Base-by-base conservation (phyloP, 2,888 invertebrate genomes). In the Amiota communis region DNA sequence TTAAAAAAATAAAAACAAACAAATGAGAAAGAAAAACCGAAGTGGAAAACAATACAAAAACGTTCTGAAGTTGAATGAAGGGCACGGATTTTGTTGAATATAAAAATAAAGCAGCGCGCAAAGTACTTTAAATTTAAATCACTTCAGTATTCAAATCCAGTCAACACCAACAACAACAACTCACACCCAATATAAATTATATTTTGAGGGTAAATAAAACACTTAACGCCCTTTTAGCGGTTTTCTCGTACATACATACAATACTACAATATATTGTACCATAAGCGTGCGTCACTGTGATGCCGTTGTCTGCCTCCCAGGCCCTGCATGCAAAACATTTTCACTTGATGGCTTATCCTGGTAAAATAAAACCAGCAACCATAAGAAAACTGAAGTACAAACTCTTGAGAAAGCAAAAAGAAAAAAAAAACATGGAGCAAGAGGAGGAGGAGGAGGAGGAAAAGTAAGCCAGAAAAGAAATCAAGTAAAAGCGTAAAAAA, bases 161-260 rank as follows among this genome's bases (percentile, higher is more conserved):
- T 17, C 20, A 36, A 47, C 47, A 47, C 13, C 65, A 65, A 47
- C 47, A 47, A 47, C 65, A 65, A 65, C 65, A 65, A 65, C 59
- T 72, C 76, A 70, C 73, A 75, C 70, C 76, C 81, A 77, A 80
- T 81, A 83, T 83, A 83, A 83, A 83, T 83, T 83, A 84, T 84
- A 84, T 83, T 83, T 83, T 77, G 82, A 83, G 83, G 83, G 83
- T 84, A 83, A 83, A 83, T 83, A 83, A 83, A 83, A 84, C 83
- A 83, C 83, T 83, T 83, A 83, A 84, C 83, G 83, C 84, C 84
- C 83, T 83, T 83, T 83, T 83, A 83, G 83, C 83, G 84, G 83
- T 83, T 71, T 71, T 63, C 63, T 49, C 36, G 6, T 36, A 36
- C 36, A 36, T 36, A n/a, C n/a, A n/a, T n/a, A n/a, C n/a, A n/a